Evolutionary conservation across 2,113 vertebrate species (phyloP).

Genomic region (Calyptomena viridis): DNA sequence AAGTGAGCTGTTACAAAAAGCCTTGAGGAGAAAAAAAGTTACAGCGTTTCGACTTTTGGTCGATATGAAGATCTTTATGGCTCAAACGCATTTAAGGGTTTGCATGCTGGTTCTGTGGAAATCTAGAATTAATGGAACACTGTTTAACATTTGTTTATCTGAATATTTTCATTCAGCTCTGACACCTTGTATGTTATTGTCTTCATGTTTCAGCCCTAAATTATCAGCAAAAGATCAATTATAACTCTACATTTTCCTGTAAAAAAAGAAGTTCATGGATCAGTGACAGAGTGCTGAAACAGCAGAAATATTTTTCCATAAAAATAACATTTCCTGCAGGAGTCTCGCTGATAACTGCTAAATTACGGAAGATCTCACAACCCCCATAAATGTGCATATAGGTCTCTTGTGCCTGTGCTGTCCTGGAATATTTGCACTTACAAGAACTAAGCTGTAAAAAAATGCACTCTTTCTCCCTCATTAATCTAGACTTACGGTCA

Average conservation of each 20-base stretch:
- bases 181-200: background rate
- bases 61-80: background rate
- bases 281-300: background rate
- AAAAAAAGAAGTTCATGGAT: background rate
- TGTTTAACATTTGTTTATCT: background rate
- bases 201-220: background rate
- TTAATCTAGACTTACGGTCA: background rate
- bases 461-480: background rate
- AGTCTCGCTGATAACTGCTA: background rate
- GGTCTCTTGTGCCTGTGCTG: background rate
- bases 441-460: background rate
- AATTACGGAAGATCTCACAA: conserved; percentile 15
- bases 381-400: background rate
- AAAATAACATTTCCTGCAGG: conserved; percentile 4
- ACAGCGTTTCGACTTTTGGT: background rate
- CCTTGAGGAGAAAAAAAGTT: background rate
- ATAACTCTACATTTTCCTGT: background rate
- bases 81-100: background rate
- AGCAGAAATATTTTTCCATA: background rate
- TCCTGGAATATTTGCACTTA: background rate
- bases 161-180: background rate
- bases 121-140: background rate
- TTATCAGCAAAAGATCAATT: background rate
- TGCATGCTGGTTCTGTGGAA: background rate
- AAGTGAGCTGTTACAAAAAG: background rate